Evolutionary conservation across 2,888 invertebrate genomes (phyloP).

Genomic region (Torymus tubicola): DNA sequence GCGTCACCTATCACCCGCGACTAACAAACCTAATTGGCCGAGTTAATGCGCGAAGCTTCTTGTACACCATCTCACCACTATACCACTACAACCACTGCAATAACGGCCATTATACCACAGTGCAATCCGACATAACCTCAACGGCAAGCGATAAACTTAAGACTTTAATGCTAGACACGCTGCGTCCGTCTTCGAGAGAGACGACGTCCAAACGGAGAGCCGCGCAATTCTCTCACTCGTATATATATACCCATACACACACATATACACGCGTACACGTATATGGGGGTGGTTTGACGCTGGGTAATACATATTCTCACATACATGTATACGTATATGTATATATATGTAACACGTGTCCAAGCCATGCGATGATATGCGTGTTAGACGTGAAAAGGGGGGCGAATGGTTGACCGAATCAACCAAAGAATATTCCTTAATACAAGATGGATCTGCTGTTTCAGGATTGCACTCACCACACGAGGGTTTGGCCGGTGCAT

Average conservation of each 20-base stretch:
- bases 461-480: constrained; percentile 78
- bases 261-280: not conserved
- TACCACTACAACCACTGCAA: not conserved
- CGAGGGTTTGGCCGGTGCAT: constrained; percentile 77
- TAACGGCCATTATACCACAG: not conserved
- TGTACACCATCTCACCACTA: not conserved
- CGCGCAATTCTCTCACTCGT: not conserved
- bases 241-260: not conserved
- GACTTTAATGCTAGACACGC: constrained; percentile 35
- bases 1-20: not conserved
- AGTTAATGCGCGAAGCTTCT: constrained; percentile 12
- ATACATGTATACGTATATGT: constrained; percentile 7
- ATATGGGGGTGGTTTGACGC: constrained; percentile 66
- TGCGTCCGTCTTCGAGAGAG: not conserved
- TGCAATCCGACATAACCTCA: constrained; percentile 51
- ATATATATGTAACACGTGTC: not conserved
- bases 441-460: constrained; percentile 29
- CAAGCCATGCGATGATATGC: not conserved
- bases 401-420: not conserved
- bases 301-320: constrained; percentile 57
- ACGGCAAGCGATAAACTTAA: constrained; percentile 52
- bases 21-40: constrained; percentile 9
- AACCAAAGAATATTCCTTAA: not conserved
- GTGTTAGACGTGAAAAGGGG: not conserved
- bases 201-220: constrained; percentile 6